Evolutionary conservation across 2,797 vertebrate species (phyloP).

Genomic region (Mastacembelus armatus): DNA sequence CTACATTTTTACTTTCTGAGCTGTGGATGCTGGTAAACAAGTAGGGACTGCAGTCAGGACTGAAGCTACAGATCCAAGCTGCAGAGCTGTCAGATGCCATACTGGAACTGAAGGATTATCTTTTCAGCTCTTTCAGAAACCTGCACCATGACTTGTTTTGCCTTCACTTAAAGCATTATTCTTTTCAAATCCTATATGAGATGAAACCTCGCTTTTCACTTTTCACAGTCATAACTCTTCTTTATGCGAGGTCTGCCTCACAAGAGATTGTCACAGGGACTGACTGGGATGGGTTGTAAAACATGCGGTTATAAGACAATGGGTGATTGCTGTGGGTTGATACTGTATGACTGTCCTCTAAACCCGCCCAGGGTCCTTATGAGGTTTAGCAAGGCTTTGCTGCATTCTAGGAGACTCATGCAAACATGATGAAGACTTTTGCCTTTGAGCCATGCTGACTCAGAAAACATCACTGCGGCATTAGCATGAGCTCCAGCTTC

Average conservation of each 20-base stretch:
- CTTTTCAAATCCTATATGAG: neutral
- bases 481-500: constrained; percentile 10
- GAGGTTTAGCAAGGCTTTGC: constrained; percentile 8
- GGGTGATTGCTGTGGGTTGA: constrained; percentile 19
- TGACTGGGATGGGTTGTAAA: constrained; percentile 21
- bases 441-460: constrained; percentile 19
- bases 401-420: constrained; percentile 17
- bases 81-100: neutral
- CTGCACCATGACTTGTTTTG: neutral
- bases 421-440: constrained; percentile 28
- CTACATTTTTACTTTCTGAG: neutral
- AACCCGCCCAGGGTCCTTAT: neutral
- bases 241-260: constrained; percentile 23
- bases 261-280: constrained; percentile 2
- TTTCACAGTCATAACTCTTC: constrained; percentile 17
- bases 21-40: constrained; percentile 7
- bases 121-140: constrained; percentile 4
- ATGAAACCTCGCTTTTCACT: neutral
- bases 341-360: constrained; percentile 17
- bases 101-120: neutral
- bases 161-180: neutral
- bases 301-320: neutral
- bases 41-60: neutral
- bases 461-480: constrained; percentile 26
- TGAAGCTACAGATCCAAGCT: neutral